Evolutionary conservation across 2,797 vertebrate genomes (phyloP), one percentile per base, ranked within the genome.

Genomic region (Loris lydekkerianus): DNA sequence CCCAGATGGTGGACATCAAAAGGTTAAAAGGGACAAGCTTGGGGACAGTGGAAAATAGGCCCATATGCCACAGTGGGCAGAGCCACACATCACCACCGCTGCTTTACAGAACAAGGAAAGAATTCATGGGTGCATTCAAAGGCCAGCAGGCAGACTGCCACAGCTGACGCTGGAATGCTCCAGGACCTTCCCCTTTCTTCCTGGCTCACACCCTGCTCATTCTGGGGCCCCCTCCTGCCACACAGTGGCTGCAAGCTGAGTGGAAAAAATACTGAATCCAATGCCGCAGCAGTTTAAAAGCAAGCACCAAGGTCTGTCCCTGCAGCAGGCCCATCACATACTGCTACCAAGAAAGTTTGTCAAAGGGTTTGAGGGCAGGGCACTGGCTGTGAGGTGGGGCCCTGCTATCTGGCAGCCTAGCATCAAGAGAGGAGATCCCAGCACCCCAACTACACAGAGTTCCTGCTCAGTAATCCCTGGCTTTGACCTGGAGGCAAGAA

Each of bases 361-460:
- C 15, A 9, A 43, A 69, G 69, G 40, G 27, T 7, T 61, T 3
- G 27, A 43, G 11, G 67, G n/a, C n/a, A 13, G 77, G 40, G 20
- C 7, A 6, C 21, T 23, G 17, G 37, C 37, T 27, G 34, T 65
- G n/a, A 84, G 77, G 37, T 1, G 3, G 34, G 11, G 10, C 17
- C 61, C 37, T 78, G 11, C 9, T 18, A 6, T 20, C 37, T 2
- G 14, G 31, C 9, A n/a, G 17, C 60, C 15, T 14, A 10, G 72
- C 7, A 31, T 77, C 77, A 2, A 34, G 76, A 72, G 34, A 27
- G 56, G 60, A 2, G 21, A 17, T 14, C 46, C 25, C 25, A 27
- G 69, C 21, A 43, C 27, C 29, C 14, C 3, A 13, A 60, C 15
- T 2, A 2, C 10, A 18, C 53, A 0, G 0, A 4, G 3, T 58